Percentiles rank a stretch among this genome's conserved stretches.
Conservation (phyloP, 2,797 vertebrate species). For the Sylvia borin region DNA sequence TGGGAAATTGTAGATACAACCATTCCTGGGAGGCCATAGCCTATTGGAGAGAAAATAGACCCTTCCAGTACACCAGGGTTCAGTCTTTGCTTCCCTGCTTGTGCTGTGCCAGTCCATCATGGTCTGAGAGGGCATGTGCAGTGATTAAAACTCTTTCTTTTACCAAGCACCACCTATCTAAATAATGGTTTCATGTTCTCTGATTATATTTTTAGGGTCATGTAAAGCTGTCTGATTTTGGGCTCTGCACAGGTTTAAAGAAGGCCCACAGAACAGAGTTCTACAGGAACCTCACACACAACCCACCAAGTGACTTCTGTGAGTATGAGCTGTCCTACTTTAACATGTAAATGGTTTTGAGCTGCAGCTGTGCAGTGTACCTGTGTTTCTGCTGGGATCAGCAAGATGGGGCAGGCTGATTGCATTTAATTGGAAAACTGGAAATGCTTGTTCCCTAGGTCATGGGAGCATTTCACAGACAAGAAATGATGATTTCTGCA, state of each 20-base stretch:
- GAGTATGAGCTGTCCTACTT: constrained; percentile 69
- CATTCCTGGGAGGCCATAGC: background rate
- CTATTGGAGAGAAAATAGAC: background rate
- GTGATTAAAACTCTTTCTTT: background rate
- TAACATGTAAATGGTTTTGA: background rate
- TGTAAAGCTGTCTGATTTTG: constrained; percentile 97
- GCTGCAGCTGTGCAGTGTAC: background rate
- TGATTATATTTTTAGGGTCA: constrained; percentile 84
- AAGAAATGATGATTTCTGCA: background rate
- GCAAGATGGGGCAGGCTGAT: background rate
- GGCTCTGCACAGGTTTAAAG: constrained; percentile 96
- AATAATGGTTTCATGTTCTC: background rate
- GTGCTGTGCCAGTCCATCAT: background rate
- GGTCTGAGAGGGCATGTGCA: background rate
- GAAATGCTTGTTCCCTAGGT: background rate
- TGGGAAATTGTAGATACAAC: background rate
- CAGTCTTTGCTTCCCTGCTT: background rate
- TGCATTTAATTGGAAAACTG: background rate
- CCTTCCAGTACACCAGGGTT: background rate
- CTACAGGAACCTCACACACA: constrained; percentile 96
- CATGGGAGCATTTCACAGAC: background rate
- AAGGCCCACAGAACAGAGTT: constrained; percentile 98
- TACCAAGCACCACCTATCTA: background rate
- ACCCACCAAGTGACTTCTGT: constrained; percentile 98
- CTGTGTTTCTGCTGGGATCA: background rate